Percentiles rank a stretch among this genome's conserved stretches.
phyloP scores from a whole-genome alignment of 2,888 invertebrate genomes.

The Kryphioiulus occultus region DNA sequence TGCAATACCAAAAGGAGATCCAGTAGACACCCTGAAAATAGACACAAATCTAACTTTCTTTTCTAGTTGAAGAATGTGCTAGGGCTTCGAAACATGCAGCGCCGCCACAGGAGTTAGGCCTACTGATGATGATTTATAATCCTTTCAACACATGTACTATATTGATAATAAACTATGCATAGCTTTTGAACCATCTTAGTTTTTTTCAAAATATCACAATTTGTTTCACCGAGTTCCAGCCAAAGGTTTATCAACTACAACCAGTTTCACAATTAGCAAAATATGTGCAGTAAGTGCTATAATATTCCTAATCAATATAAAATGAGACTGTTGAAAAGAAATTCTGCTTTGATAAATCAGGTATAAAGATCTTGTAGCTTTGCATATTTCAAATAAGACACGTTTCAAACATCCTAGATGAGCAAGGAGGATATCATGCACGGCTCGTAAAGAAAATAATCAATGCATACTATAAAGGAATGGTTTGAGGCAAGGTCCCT shows the following conservation, averaged over 20 bases:
- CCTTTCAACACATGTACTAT: background rate
- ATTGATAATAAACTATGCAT: background rate
- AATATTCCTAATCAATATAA: background rate
- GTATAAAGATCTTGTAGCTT: background rate
- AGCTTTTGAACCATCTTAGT: background rate
- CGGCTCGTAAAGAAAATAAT: no score
- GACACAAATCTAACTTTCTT: background rate
- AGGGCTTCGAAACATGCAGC: background rate
- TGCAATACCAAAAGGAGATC: background rate
- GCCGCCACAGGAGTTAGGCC: background rate
- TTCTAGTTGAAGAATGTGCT: background rate
- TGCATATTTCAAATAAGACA: background rate
- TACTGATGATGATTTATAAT: background rate
- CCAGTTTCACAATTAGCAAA: background rate
- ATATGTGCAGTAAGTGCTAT: background rate
- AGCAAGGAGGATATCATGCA: no score
- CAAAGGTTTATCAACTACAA: no score
- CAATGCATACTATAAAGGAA: no score
- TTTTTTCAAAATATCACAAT: background rate
- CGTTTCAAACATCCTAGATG: background rate
- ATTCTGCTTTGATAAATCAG: background rate
- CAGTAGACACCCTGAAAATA: no score
- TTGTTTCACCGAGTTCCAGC: background rate
- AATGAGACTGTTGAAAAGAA: background rate
- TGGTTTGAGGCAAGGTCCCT: no score